Evolutionary conservation across 2,113 vertebrate species (phyloP).

Genomic region (Rynchops niger): DNA sequence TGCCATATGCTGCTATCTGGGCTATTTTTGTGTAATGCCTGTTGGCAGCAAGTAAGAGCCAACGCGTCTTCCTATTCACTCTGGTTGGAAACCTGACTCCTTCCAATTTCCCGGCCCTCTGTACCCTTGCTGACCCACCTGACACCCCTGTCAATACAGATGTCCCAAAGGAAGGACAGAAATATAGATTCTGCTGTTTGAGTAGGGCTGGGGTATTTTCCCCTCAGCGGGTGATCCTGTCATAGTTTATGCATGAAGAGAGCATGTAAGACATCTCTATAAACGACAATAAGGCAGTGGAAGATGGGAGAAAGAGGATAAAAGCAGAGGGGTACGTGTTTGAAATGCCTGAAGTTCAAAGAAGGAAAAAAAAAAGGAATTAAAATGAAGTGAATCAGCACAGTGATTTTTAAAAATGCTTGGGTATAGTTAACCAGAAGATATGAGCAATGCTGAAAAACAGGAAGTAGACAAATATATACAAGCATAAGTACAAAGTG

Average conservation of each 20-base stretch:
- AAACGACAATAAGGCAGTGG: neutral
- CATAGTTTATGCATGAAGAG: neutral
- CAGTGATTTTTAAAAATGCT: neutral
- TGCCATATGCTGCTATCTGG: neutral
- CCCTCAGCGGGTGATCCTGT: neutral
- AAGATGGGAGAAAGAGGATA: neutral
- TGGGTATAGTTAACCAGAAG: neutral
- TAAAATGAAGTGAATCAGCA: neutral
- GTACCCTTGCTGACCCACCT: neutral
- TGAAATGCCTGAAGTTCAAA: neutral
- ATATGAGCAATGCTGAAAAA: neutral
- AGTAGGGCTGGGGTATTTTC: neutral
- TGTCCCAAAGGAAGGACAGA: neutral
- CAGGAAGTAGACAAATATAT: slow-evolving; percentile 29
- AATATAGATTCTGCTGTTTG: neutral
- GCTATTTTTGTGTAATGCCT: neutral
- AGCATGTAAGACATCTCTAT: neutral
- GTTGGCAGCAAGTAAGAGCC: neutral
- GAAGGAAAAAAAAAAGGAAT: neutral
- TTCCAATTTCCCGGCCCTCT: neutral
- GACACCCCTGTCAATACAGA: neutral
- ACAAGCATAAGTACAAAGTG: neutral
- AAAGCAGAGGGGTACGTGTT: neutral
- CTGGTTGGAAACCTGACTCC: neutral
- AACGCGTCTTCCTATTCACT: neutral